Base-by-base conservation (phyloP, 64 coral and sea anemone species). In the Montipora sp. region DNA sequence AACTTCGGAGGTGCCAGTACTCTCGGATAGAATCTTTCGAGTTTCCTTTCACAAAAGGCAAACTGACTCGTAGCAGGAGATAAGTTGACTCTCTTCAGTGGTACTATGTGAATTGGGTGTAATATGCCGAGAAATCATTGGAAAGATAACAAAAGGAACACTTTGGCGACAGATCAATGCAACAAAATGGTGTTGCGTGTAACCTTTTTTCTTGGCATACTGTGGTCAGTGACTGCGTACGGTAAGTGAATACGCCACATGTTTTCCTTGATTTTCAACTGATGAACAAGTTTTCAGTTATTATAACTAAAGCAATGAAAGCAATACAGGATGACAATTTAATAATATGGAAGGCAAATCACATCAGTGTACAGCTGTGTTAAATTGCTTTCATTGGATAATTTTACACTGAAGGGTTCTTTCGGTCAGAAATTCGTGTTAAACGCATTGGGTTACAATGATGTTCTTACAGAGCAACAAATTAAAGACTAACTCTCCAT, bases 221-320 rank as follows among this genome's bases (percentile, higher is more conserved):
- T 85, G 82, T 85, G 61, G 82, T 16, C 44, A 51, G 15, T 12
- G 45, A 36, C 43, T n/a, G 49, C 22, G 11, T 2, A 71, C 7
- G 65, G 82, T 85, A 48, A 85, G 82, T 85, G 55, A 75, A 14
- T 46, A 83, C 47, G 19, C 27, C 13, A 44, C 15, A 45, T 83
- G 12, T 63, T 12, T 68, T 47, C 7, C 18, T 15, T 19, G 46
- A 15, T 84, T 36, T 48, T 84, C 45, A 19, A 10, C n/a, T 24
- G 3, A 11, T 74, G 6, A 36, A 11, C 53, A 74, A 24, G 5
- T 22, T 21, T 74, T 21, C 24, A 57, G 53, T 57, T 57, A 6
- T 63, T 63, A 63, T 63, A 57, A 8, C 53, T 8, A 57, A 8
- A 57, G 53, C 6, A 57, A 11, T 57, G 11, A 57, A 57, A 57